These are phyloP conservation scores for Atta colombica DNA, from an alignment of 1,140 invertebrate species.

Conservation along the genomic window DNA sequence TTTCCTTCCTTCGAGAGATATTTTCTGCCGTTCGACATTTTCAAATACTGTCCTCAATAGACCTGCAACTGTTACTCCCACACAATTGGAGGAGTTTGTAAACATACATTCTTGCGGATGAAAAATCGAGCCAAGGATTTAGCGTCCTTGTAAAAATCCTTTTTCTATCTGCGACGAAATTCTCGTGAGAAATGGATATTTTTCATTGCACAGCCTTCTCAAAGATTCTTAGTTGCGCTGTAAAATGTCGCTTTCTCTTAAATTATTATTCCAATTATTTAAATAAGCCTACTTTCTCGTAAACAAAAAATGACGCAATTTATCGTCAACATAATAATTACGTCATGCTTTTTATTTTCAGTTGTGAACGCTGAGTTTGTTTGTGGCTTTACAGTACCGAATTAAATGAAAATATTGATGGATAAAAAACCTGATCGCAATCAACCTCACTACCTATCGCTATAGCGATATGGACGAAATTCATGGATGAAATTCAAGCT, in stretches of 20 bases:
- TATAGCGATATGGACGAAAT: neutral
- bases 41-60: slow-evolving; percentile 42
- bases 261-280: neutral
- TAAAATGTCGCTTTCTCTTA: neutral
- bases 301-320: neutral
- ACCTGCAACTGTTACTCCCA: slow-evolving; percentile 25
- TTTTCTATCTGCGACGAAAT: neutral
- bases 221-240: neutral
- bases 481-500: slow-evolving; percentile 24
- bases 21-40: slow-evolving; percentile 34
- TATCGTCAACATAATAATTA: neutral
- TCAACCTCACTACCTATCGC: neutral
- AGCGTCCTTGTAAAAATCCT: slow-evolving; percentile 15
- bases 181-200: slow-evolving; percentile 19
- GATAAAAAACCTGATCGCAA: neutral
- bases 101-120: slow-evolving; percentile 43
- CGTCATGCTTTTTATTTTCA: neutral
- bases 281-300: neutral
- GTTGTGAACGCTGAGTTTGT: neutral
- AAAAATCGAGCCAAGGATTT: slow-evolving; percentile 43
- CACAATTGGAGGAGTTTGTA: slow-evolving; percentile 36
- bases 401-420: slow-evolving; percentile 22
- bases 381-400: neutral
- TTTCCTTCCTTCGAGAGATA: neutral
- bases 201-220: neutral